Conservation (phyloP, 2,113 vertebrate species). For the Ochotona curzoniae region DNA sequence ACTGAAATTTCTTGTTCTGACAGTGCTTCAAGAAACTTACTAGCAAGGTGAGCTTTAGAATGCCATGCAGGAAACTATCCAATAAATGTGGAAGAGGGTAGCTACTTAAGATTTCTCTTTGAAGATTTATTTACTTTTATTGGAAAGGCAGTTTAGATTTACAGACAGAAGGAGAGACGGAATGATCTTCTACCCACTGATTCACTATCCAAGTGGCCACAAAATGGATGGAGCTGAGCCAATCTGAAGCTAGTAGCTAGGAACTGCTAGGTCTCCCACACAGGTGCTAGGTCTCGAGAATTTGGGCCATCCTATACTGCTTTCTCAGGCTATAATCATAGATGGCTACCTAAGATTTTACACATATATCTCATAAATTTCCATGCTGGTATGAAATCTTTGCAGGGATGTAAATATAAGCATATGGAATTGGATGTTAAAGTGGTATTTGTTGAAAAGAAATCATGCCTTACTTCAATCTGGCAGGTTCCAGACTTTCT, state of each 20-base stretch:
- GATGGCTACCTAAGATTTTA: background rate
- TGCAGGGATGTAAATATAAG: constrained; percentile 28
- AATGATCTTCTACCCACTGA: too few relatives aligned
- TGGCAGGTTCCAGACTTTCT: background rate
- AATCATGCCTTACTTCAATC: constrained; percentile 15
- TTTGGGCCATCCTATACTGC: too few relatives aligned
- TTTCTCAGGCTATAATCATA: too few relatives aligned
- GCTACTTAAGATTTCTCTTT: background rate
- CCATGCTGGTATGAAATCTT: background rate
- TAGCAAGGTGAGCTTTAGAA: constrained; percentile 19
- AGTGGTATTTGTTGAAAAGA: constrained; percentile 41
- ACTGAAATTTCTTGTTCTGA: constrained; percentile 41
- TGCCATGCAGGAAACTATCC: background rate
- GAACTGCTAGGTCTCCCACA: too few relatives aligned
- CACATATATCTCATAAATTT: background rate
- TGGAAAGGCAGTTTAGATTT: too few relatives aligned
- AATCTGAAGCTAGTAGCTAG: too few relatives aligned
- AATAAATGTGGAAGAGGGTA: background rate
- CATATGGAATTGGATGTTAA: constrained; percentile 10
- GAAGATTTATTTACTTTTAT: too few relatives aligned
- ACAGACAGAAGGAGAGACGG: too few relatives aligned
- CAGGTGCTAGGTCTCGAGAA: too few relatives aligned
- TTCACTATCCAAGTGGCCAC: too few relatives aligned
- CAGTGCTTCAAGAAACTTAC: background rate
- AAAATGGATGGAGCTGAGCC: too few relatives aligned